Conservation (phyloP, 2,797 vertebrate species). For the Vultur gryphus region DNA sequence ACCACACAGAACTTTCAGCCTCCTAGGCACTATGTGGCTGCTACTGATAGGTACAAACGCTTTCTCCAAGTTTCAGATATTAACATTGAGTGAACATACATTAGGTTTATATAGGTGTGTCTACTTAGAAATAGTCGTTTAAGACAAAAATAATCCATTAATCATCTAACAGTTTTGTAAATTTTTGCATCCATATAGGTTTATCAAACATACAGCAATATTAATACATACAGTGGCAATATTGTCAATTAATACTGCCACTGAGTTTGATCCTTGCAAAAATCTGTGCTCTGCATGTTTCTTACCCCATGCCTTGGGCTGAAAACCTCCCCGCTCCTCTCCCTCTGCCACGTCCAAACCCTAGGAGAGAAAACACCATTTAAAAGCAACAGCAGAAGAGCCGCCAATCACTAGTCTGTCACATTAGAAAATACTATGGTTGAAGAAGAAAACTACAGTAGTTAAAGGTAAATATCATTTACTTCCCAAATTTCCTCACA, state of each 20-base stretch:
- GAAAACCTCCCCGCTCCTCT: conserved; percentile 89
- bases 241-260: neutral
- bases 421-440: neutral
- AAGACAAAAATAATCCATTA: neutral
- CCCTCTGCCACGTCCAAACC: conserved; percentile 88
- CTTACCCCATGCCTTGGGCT: conserved; percentile 94
- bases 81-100: neutral
- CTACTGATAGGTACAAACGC: neutral
- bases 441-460: neutral
- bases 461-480: neutral
- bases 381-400: conserved; percentile 38
- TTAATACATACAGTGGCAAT: neutral
- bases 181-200: neutral
- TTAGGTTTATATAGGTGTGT: neutral
- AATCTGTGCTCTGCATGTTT: conserved; percentile 17
- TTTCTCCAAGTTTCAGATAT: neutral
- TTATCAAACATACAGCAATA: neutral
- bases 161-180: neutral
- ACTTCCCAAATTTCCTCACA: neutral
- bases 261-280: neutral
- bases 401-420: neutral
- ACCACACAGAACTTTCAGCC: neutral
- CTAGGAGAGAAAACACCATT: conserved; percentile 70
- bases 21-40: neutral
- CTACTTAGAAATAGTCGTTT: neutral